Conservation (phyloP, 2,888 invertebrate species). For the Nephrocerus scutellatus region DNA sequence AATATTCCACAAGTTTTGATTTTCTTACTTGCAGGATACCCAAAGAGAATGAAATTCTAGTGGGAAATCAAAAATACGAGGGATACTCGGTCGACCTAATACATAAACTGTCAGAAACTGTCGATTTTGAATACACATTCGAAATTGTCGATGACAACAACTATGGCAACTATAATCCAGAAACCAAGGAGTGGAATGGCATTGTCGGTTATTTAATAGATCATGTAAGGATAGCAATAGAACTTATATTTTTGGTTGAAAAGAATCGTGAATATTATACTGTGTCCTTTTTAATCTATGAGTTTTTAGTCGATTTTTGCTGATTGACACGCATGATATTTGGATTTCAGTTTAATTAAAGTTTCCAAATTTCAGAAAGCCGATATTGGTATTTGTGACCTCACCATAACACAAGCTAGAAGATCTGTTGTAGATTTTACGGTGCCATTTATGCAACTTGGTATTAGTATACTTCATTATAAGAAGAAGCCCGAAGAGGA, state of each 20-base stretch:
- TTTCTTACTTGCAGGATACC: not conserved
- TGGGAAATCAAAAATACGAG: slow-evolving; percentile 73
- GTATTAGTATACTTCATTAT: slow-evolving; percentile 81
- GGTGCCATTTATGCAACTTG: slow-evolving; percentile 95
- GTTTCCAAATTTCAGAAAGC: slow-evolving; percentile 62
- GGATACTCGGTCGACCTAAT: slow-evolving; percentile 90
- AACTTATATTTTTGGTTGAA: too few species aligned
- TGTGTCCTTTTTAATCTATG: not conserved
- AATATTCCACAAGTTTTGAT: not conserved
- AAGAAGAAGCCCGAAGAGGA: slow-evolving; percentile 66
- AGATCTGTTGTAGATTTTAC: slow-evolving; percentile 87
- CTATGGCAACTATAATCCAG: slow-evolving; percentile 63
- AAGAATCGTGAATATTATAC: too few species aligned
- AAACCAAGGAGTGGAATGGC: slow-evolving; percentile 72
- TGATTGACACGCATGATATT: not conserved
- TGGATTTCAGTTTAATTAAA: not conserved
- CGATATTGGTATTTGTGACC: slow-evolving; percentile 89
- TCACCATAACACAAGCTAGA: slow-evolving; percentile 92
- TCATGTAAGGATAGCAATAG: slow-evolving; percentile 53
- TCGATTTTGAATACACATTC: slow-evolving; percentile 63
- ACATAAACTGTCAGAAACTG: slow-evolving; percentile 62
- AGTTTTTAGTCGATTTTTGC: not conserved
- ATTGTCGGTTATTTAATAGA: slow-evolving; percentile 67
- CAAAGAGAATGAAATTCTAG: slow-evolving; percentile 32
- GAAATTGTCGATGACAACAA: slow-evolving; percentile 63